Evolutionary conservation across 2,797 vertebrate genomes (phyloP), one percentile per base, ranked within the genome.

Genomic region (Enteromius unitaeniatus): DNA sequence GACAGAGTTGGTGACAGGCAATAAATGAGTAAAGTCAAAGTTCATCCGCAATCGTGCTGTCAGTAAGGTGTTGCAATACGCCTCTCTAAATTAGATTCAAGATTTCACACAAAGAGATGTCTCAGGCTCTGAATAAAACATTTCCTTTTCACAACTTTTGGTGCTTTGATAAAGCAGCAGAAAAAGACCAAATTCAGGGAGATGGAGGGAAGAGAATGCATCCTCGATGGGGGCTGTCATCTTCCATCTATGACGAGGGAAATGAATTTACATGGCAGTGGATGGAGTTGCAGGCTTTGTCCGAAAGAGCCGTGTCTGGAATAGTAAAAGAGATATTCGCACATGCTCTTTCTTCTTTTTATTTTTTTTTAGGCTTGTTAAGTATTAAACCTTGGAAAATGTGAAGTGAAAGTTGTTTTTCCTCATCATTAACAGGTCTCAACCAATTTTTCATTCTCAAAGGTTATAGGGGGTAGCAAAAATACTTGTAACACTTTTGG

Each of bases 101-200:
- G 82, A 87, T 86, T 83, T 82, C 75, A 7, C 62, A 82, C 79
- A 87, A 87, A 87, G 80, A 64, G 84, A 78, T 82, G 74, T 28
- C 79, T 82, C 81, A 75, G 78, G 79, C 64, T 88, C 64, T 88
- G 88, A 88, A 89, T 89, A 89, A 89, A 88, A 89, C 87, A 89
- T 88, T 77, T 84, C 69, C 42, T 83, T 85, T 83, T 86, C 60
- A 65, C 74, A 51, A 82, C 72, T 70, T 84, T 88, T 84, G 37
- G 47, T 64, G 64, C 58, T 53, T 84, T 74, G 34, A 82, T 40
- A 86, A 86, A 86, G 83, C 84, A 81, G 81, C 75, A 79, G 84
- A 86, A 87, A 72, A 86, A 75, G 34, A 65, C 17, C 26, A 73
- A 83, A 86, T 84, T 84, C 82, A 64, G 72, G 11, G 53, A 81